phyloP scores from a whole-genome alignment of 64 coral and sea anemone genomes.

The Actinia equina region DNA sequence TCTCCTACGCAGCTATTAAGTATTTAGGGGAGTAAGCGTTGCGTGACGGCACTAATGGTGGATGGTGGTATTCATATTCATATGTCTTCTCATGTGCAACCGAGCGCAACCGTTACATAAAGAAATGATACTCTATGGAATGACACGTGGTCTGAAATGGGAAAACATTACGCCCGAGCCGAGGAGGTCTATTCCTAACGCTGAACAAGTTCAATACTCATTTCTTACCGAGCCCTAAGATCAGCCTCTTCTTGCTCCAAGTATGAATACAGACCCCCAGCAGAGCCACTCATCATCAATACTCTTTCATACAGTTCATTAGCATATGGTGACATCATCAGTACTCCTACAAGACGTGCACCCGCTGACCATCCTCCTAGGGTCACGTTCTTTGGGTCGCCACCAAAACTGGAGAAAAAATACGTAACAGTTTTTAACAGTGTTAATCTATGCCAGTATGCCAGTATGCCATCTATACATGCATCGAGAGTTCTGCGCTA shows the following conservation, averaged over 20 bases:
- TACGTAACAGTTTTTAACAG: background rate
- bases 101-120: too few relatives aligned
- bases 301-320: constrained; percentile 56
- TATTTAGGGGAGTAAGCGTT: too few relatives aligned
- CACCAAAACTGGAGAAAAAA: constrained; percentile 53
- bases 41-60: too few relatives aligned
- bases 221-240: constrained; percentile 26
- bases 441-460: too few relatives aligned
- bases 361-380: constrained; percentile 75
- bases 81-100: too few relatives aligned
- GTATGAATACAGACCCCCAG: constrained; percentile 43
- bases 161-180: too few relatives aligned
- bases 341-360: constrained; percentile 40
- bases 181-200: background rate
- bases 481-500: too few relatives aligned
- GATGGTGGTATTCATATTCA: too few relatives aligned
- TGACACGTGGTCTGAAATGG: too few relatives aligned
- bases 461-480: too few relatives aligned
- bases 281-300: constrained; percentile 52
- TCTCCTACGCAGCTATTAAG: too few relatives aligned
- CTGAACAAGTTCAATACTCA: background rate
- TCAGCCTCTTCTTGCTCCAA: constrained; percentile 43
- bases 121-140: too few relatives aligned
- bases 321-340: constrained; percentile 59
- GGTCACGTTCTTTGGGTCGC: constrained; percentile 61